These are phyloP conservation scores for Anhinga anhinga DNA, from an alignment of 2,113 vertebrate genomes.

Conservation along the genomic window DNA sequence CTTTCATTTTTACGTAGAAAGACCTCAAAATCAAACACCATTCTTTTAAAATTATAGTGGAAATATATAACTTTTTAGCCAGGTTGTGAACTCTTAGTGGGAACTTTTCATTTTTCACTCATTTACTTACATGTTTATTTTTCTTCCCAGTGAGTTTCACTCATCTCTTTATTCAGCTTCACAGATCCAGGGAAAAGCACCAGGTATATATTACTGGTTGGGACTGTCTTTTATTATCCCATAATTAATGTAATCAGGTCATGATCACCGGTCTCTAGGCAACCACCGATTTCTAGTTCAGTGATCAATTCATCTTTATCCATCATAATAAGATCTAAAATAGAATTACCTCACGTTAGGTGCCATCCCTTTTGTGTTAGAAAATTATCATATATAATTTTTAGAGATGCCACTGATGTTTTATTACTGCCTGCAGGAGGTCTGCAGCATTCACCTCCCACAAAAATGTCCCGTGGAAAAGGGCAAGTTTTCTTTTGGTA, in stretches of 20 bases:
- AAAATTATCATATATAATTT: conserved; percentile 43
- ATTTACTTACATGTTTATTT: not conserved
- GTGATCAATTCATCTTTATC: conserved; percentile 71
- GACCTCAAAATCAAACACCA: conserved; percentile 13
- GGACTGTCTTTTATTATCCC: conserved; percentile 64
- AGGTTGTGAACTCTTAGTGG: not conserved
- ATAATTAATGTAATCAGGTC: conserved; percentile 71
- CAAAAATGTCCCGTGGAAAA: not conserved
- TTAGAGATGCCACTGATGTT: conserved; percentile 28
- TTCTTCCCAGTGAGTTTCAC: not conserved
- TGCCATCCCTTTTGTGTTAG: conserved; percentile 18
- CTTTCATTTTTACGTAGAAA: conserved; percentile 7
- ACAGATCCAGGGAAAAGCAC: not conserved
- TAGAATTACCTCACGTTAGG: conserved; percentile 42
- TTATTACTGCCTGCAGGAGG: conserved; percentile 47
- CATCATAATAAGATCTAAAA: conserved; percentile 63
- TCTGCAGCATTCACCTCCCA: not conserved
- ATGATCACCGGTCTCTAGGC: conserved; percentile 63
- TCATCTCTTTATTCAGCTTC: not conserved
- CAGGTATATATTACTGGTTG: conserved; percentile 47
- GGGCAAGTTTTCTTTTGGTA: not conserved
- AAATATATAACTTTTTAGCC: not conserved
- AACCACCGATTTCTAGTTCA: conserved; percentile 68
- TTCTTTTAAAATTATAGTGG: not conserved
- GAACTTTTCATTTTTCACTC: not conserved